Evolutionary conservation across 2,888 invertebrate species (phyloP).

Genomic region (Scotopteryx bipunctaria): DNA sequence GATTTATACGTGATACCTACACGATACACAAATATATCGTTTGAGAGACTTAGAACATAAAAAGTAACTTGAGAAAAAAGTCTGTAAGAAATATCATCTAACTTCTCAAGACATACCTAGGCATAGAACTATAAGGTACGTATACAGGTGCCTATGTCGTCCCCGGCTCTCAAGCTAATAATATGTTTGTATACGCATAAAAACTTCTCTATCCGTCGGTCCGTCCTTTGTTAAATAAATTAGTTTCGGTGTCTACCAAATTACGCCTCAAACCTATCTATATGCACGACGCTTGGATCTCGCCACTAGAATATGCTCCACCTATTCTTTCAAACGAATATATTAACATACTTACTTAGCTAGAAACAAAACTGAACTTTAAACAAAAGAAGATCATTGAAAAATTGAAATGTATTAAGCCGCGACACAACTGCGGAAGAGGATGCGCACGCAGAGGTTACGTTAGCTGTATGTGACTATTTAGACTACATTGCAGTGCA

Average conservation of each 20-base stretch:
- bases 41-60: too few species aligned
- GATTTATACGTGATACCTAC: too few species aligned
- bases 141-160: conserved; percentile 25
- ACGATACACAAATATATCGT: too few species aligned
- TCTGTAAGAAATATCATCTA: too few species aligned
- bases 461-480: too few species aligned
- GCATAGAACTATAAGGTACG: too few species aligned
- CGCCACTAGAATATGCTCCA: conserved; percentile 78
- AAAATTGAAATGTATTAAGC: conserved; percentile 72
- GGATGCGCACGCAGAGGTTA: too few species aligned
- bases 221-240: conserved; percentile 84
- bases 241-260: conserved; percentile 85
- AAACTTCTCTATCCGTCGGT: conserved; percentile 79
- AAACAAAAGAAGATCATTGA: conserved; percentile 75
- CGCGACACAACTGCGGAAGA: too few species aligned
- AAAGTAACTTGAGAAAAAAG: too few species aligned
- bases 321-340: conserved; percentile 75
- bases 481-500: too few species aligned
- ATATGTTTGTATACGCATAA: conserved; percentile 78
- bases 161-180: conserved; percentile 44
- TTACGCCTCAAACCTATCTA: conserved; percentile 81
- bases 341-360: conserved; percentile 74
- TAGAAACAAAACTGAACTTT: conserved; percentile 70
- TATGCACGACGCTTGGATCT: conserved; percentile 72
- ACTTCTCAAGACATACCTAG: neutral